Base-by-base conservation (phyloP, 2,888 invertebrate species). In the Ferdinandea cuprea region DNA sequence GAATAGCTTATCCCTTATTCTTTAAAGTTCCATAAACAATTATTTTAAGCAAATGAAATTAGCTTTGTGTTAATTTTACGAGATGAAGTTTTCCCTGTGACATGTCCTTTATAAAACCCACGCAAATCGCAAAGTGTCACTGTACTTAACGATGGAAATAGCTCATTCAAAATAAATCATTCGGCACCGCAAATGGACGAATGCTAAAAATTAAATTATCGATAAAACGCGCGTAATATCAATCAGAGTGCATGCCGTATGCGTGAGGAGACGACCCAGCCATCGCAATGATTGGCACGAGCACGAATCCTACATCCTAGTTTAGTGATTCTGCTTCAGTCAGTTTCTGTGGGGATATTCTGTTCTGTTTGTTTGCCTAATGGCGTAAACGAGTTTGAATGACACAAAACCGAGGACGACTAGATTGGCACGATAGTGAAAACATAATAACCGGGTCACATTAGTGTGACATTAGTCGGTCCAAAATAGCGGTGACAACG, bases 361-460 rank as follows among this genome's bases (percentile, higher is more conserved):
- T 56, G n/a, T n/a, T n/a, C n/a, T n/a, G 68, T 74, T 80, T 74
- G 74, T 74, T 42, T 42, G 63, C 35, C 56, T 37, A 63, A 68
- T 74, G 56, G 63, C 42, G 37, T 65, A 61, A 74, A 50, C 61
- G 56, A 68, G 61, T 63, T 80, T 74, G 37, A 74, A 68, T 72
- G 73, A 59, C 74, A 61, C 42, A 40, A n/a, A 61, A 74, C 19
- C 68, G 28, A 42, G 61, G 28, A 42, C 7, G 56, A 44, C 50
- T 58, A 61, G 21, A 74, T 59, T 50, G 66, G 48, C 54, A 42
- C 63, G 56, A 74, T 63, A 42, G 48, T 28, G 63, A 69, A 79
- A 74, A 63, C 80, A 40, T 74, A 80, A 80, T 80, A 80, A 69
- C 48, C 66, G 68, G 79, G 68, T 79, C 79, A 74, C 54, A 79